Evolutionary conservation across 2,113 vertebrate species (phyloP), one percentile per base, ranked within the genome.

Genomic region (Thermophis baileyi): DNA sequence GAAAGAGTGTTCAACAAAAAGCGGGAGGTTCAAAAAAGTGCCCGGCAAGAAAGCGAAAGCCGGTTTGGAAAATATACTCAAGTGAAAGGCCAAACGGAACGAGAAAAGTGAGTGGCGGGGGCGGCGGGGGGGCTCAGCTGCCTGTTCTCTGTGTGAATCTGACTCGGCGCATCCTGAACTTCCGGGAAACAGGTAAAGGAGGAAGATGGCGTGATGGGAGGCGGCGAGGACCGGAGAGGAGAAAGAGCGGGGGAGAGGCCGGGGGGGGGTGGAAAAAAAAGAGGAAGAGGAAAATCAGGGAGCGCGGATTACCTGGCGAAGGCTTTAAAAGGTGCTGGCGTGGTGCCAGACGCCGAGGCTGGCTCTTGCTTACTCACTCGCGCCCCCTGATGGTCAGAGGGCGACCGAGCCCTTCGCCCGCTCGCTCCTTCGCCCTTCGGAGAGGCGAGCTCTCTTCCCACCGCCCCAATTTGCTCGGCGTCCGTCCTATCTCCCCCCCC

Each of bases 361-460:
- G 40, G 95, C 94, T 30, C 92, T 89, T 95, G 95, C 97, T 97
- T 96, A 96, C 92, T 95, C 94, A 96, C 92, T 95, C 94, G 92
- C 95, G 95, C 97, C 97, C 96, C 97, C 97, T 97, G 55, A 96
- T 85, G 97, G 95, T 63, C n/a, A 85, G 25, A 90, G 0, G 89
- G 30, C 47, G 57, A 89, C 11, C 35, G 8, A 47, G 54, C 90
- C 30, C 49, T 69, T 69, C 89, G 69, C 85, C 22, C 51, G 81
- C 51, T 46, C 93, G 10, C 16, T 20, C 44, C 44, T 44, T 44
- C 54, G 50, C 90, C 30, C 46, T 69, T 69, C 89, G 69, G 55
- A n/a, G 3, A 87, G 92, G 30, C 90, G 91, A 94, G 12, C 54
- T 91, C 93, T 88, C 87, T 81, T 92, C 95, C n/a, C 30, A 25